These are phyloP conservation scores for Reticulitermes lucifugus DNA, from an alignment of 2,888 invertebrate species.

Conservation along the genomic window DNA sequence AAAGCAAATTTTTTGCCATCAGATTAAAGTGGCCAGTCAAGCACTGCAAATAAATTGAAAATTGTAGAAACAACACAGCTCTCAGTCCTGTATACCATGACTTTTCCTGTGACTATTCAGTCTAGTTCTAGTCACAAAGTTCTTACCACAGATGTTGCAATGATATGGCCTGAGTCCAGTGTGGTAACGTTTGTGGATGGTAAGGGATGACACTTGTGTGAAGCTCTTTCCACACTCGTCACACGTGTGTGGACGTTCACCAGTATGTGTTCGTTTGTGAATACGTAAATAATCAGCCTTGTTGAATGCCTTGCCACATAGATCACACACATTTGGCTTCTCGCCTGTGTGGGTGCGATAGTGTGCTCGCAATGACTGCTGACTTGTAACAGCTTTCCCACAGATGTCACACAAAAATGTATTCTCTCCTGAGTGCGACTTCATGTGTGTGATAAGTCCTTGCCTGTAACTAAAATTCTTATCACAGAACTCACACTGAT, in stretches of 20 bases:
- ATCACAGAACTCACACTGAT: conserved; percentile 64
- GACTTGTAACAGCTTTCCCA: conserved; percentile 59
- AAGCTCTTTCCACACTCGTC: conserved; percentile 66
- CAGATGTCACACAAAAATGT: conserved; percentile 58
- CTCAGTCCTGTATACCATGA: conserved; percentile 55
- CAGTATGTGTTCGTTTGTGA: conserved; percentile 65
- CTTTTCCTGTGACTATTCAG: conserved; percentile 63
- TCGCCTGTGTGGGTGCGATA: conserved; percentile 63
- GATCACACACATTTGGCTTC: conserved; percentile 61
- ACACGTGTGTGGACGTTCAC: conserved; percentile 66
- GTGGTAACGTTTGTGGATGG: conserved; percentile 66
- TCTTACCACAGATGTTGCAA: conserved; percentile 63
- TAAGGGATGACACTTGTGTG: conserved; percentile 66
- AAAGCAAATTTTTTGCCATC: no score
- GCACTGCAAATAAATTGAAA: no score
- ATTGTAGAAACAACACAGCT: no score
- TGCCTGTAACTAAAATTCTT: conserved; percentile 67
- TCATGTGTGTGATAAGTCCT: conserved; percentile 62
- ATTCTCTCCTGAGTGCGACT: conserved; percentile 57
- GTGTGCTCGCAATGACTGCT: conserved; percentile 61
- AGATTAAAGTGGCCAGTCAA: no score
- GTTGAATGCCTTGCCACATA: conserved; percentile 63
- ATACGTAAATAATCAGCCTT: conserved; percentile 63
- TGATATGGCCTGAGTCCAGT: conserved; percentile 65
- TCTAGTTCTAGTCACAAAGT: conserved; percentile 64